These are phyloP conservation scores for Branchellion lobata DNA, from an alignment of 2,888 invertebrate species.

Conservation along the genomic window DNA sequence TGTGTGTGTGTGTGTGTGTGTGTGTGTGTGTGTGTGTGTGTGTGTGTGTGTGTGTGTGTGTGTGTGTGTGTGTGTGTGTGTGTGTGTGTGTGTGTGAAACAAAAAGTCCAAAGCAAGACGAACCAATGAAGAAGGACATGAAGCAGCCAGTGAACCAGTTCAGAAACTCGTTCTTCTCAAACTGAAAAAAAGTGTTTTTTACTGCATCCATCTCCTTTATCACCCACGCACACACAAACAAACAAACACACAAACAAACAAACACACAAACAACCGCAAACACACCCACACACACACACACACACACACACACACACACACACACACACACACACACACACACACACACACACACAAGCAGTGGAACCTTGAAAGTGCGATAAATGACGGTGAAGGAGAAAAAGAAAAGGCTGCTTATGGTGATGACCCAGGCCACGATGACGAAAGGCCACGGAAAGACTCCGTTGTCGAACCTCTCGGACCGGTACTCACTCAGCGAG, in stretches of 20 bases:
- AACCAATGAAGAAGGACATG: slow-evolving; percentile 33
- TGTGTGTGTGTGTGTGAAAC: not conserved
- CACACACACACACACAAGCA: not conserved
- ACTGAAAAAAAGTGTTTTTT: not conserved
- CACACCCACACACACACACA: not conserved
- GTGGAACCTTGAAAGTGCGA: not conserved
- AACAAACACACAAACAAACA: not conserved
- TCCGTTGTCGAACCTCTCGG: slow-evolving; percentile 34
- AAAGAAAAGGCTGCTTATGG: not conserved
- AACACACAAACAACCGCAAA: not conserved
- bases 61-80: not conserved
- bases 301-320: not conserved
- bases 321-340: not conserved
- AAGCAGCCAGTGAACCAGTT: slow-evolving; percentile 23
- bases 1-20: slow-evolving; percentile 6
- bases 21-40: slow-evolving; percentile 8
- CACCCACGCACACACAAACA: not conserved
- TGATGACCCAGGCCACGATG: slow-evolving; percentile 25
- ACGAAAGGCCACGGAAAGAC: slow-evolving; percentile 18
- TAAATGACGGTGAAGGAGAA: slow-evolving; percentile 23
- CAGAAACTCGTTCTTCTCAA: not conserved
- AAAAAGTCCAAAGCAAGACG: no score
- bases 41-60: not conserved
- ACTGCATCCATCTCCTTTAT: not conserved
- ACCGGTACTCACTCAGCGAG: slow-evolving; percentile 23